Evolutionary conservation across 2,888 invertebrate genomes (phyloP).

Genomic region (Dyspetes luteomarginatus): DNA sequence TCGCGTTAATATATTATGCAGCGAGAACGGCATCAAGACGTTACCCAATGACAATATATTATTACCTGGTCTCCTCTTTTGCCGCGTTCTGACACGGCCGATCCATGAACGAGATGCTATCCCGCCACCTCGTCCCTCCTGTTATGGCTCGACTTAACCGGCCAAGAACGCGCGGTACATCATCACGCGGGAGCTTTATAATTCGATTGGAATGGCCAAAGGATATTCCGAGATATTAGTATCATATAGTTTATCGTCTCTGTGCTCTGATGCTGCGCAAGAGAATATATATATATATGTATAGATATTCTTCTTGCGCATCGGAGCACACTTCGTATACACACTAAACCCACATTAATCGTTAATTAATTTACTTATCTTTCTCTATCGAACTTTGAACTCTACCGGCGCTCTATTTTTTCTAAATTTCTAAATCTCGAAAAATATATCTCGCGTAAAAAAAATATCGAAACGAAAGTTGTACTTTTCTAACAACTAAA

Average conservation of each 20-base stretch:
- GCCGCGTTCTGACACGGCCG: conserved; percentile 10
- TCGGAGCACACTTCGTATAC: no score
- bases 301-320: no score
- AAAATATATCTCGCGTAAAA: no score
- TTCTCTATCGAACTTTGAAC: no score
- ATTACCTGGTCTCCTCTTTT: conserved; percentile 73
- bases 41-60: conserved; percentile 79
- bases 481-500: no score
- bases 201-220: conserved; percentile 67
- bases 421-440: no score
- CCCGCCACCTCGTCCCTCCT: conserved; percentile 49
- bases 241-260: conserved; percentile 31
- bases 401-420: no score
- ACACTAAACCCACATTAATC: no score
- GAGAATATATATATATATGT: no score
- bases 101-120: conserved; percentile 8
- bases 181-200: conserved; percentile 62
- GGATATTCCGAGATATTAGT: conserved; percentile 54
- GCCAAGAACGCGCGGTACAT: conserved; percentile 56
- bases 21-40: conserved; percentile 74
- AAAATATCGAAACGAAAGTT: no score
- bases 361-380: no score
- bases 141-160: conserved; percentile 69
- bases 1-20: conserved; percentile 76
- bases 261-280: no score